Conservation (phyloP, 2,113 vertebrate species). For the Andinoacara biseriatus region DNA sequence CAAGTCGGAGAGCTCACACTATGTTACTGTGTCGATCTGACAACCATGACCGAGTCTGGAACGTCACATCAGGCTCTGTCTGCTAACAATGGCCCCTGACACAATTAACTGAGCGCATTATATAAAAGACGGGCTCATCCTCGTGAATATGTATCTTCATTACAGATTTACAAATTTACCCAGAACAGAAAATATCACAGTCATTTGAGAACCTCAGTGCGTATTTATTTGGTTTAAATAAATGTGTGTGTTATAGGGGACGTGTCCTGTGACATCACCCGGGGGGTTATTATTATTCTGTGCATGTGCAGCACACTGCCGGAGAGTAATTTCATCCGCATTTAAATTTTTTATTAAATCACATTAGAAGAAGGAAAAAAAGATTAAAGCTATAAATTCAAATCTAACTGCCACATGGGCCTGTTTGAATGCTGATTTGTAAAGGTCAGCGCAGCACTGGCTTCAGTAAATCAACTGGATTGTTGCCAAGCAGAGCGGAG, state of each 20-base stretch:
- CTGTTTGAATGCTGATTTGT: conserved; percentile 49
- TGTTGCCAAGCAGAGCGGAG: conserved; percentile 19
- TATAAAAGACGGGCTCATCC: conserved; percentile 24
- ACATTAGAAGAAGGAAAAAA: conserved; percentile 31
- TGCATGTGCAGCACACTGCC: not conserved
- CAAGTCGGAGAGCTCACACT: conserved; percentile 45
- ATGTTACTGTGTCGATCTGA: conserved; percentile 55
- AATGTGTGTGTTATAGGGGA: not conserved
- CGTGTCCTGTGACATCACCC: not conserved
- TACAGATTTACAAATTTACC: not conserved
- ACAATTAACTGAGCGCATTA: conserved; percentile 49
- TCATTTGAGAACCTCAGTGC: not conserved
- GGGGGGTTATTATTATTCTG: conserved; percentile 7
- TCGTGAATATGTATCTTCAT: not conserved
- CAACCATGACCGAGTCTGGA: conserved; percentile 66
- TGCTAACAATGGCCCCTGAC: conserved; percentile 56
- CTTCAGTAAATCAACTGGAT: conserved; percentile 26
- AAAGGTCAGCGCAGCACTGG: conserved; percentile 42
- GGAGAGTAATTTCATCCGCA: conserved; percentile 16
- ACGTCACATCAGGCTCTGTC: conserved; percentile 49
- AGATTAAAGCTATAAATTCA: conserved; percentile 37
- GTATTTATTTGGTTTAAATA: not conserved
- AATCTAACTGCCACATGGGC: conserved; percentile 30
- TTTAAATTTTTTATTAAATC: not conserved
- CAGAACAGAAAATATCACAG: not conserved